These are phyloP conservation scores for Diglossa cyanea DNA, from an alignment of 2,797 vertebrate genomes.

Conservation along the genomic window DNA sequence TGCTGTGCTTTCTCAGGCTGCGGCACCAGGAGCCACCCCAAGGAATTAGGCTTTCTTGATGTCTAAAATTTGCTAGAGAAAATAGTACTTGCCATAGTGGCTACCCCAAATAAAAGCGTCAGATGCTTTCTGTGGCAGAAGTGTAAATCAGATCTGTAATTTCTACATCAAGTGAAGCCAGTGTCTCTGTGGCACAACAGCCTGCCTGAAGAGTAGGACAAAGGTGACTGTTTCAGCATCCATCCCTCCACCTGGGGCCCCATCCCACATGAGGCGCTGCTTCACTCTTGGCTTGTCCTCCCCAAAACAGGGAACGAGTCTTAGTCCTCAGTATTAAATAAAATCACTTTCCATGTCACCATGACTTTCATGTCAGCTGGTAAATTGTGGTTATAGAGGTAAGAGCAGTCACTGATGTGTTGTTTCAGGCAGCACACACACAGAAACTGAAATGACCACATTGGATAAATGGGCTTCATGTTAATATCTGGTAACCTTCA, in stretches of 20 bases:
- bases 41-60: slow-evolving; percentile 23
- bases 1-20: not conserved
- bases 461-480: not conserved
- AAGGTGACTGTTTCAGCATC: not conserved
- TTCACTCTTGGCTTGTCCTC: not conserved
- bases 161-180: not conserved
- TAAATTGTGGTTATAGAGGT: not conserved
- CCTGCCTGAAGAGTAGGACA: not conserved
- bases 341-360: not conserved
- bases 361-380: not conserved
- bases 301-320: accelerated
- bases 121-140: not conserved
- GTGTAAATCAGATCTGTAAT: not conserved
- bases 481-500: not conserved
- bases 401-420: not conserved
- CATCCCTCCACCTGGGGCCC: not conserved
- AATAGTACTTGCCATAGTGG: not conserved
- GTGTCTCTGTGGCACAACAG: not conserved
- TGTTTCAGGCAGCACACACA: not conserved
- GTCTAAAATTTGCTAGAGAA: slow-evolving; percentile 22
- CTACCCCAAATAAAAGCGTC: not conserved
- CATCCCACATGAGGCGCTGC: accelerated
- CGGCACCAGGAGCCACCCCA: not conserved
- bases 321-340: not conserved
- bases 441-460: not conserved